Percentiles rank a stretch among this genome's conserved stretches.
phyloP scores from a whole-genome alignment of 1,140 invertebrate species.

The Centruroides sculpturatus region DNA sequence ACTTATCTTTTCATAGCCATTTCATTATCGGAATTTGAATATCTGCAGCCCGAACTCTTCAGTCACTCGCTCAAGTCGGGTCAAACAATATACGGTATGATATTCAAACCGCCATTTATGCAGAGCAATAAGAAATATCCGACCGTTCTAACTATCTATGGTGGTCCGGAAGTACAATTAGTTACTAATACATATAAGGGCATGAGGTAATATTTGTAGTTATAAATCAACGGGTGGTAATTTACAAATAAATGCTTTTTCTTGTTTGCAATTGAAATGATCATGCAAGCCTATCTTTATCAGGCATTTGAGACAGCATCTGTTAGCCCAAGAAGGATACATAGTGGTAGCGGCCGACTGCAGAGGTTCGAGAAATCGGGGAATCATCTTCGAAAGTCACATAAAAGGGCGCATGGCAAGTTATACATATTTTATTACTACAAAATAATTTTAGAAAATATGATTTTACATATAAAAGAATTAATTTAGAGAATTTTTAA shows the following conservation, averaged over 20 bases:
- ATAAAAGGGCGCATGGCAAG: constrained; percentile 65
- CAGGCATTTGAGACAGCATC: constrained; percentile 81
- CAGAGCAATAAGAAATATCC: constrained; percentile 49
- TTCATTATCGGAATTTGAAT: no score
- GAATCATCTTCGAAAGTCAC: constrained; percentile 77
- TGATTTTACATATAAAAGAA: no score
- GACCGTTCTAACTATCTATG: constrained; percentile 91
- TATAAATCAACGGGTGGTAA: background rate
- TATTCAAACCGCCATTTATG: constrained; percentile 74
- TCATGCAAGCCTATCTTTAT: constrained; percentile 32
- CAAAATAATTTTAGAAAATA: no score
- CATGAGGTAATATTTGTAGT: constrained; percentile 16
- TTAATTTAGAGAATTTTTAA: no score
- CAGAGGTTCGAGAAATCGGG: constrained; percentile 81
- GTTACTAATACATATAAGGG: constrained; percentile 93
- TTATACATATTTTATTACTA: background rate
- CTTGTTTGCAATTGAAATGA: background rate
- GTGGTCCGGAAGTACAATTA: constrained; percentile 92
- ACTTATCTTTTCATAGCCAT: no score
- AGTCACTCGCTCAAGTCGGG: constrained; percentile 52
- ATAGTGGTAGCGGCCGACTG: constrained; percentile 92
- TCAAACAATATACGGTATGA: constrained; percentile 70
- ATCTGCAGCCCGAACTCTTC: constrained; percentile 48
- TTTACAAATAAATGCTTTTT: background rate
- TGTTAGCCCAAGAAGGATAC: constrained; percentile 90